Percentiles rank a stretch among this genome's conserved stretches.
phyloP scores from a whole-genome alignment of 2,113 vertebrate species.

The Dinomys branickii region DNA sequence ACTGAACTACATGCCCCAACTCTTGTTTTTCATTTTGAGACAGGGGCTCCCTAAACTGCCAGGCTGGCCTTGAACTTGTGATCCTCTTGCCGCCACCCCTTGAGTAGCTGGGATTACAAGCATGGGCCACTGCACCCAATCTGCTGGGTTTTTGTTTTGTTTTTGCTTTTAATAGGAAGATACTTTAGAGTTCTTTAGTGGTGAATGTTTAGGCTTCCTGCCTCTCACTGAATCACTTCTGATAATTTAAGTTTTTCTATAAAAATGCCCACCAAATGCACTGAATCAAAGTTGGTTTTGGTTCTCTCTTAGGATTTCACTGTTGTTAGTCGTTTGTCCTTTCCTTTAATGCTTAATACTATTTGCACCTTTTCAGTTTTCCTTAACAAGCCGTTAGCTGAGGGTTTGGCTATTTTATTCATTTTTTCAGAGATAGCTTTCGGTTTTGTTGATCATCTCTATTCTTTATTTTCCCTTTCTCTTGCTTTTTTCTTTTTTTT shows the following conservation, averaged over 20 bases:
- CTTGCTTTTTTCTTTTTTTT: neutral
- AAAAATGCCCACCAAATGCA: neutral
- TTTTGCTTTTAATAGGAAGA: neutral
- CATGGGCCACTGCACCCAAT: neutral
- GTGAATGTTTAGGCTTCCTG: neutral
- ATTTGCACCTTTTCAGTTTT: neutral
- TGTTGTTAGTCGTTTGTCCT: neutral
- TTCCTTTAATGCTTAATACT: neutral
- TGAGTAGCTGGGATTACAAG: neutral
- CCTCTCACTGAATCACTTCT: neutral
- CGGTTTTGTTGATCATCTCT: neutral
- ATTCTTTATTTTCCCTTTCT: neutral
- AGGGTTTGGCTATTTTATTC: neutral
- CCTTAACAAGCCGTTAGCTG: neutral
- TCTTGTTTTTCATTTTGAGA: neutral
- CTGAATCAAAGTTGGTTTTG: neutral
- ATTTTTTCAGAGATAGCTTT: neutral
- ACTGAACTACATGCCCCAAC: neutral
- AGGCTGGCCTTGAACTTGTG: neutral
- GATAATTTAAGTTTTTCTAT: conserved; percentile 4
- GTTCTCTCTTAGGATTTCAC: neutral
- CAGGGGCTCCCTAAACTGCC: neutral
- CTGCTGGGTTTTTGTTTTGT: neutral
- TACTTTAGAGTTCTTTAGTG: neutral
- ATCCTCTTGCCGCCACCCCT: neutral